These are phyloP conservation scores for Cairina moschata DNA, from an alignment of 2,113 vertebrate genomes.

Conservation along the genomic window DNA sequence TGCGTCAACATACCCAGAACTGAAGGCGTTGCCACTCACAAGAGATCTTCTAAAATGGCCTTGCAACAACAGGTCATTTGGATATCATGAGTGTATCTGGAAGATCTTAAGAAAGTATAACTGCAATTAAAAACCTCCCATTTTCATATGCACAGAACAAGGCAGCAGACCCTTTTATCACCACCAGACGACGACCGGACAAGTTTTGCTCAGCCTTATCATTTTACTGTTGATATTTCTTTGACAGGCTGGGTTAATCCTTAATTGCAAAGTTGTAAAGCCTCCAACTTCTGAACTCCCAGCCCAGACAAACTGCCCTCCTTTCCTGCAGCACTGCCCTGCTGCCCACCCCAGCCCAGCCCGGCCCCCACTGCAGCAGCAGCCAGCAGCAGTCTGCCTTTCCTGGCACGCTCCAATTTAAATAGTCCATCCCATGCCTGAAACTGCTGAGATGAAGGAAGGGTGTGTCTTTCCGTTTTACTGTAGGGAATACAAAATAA, in stretches of 20 bases:
- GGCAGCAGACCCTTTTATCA: neutral
- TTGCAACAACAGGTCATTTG: neutral
- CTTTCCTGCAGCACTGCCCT: neutral
- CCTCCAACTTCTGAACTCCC: neutral
- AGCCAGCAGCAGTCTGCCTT: neutral
- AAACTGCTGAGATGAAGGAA: neutral
- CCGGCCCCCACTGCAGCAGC: neutral
- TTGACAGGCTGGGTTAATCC: neutral
- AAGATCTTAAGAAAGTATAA: neutral
- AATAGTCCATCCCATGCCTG: neutral
- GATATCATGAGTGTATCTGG: neutral
- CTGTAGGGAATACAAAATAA: neutral
- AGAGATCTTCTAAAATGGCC: neutral
- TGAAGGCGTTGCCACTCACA: neutral
- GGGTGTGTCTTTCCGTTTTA: neutral
- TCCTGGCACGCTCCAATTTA: neutral
- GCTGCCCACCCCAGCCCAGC: rapidly evolving
- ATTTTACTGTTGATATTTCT: neutral
- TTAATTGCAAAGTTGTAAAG: neutral
- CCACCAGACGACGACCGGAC: neutral
- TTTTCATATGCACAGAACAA: neutral
- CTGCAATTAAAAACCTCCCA: neutral
- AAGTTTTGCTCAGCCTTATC: neutral
- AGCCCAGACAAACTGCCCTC: neutral
- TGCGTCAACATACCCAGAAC: rapidly evolving